Conservation (phyloP, 2,797 vertebrate species). For the Oophaga sylvatica region DNA sequence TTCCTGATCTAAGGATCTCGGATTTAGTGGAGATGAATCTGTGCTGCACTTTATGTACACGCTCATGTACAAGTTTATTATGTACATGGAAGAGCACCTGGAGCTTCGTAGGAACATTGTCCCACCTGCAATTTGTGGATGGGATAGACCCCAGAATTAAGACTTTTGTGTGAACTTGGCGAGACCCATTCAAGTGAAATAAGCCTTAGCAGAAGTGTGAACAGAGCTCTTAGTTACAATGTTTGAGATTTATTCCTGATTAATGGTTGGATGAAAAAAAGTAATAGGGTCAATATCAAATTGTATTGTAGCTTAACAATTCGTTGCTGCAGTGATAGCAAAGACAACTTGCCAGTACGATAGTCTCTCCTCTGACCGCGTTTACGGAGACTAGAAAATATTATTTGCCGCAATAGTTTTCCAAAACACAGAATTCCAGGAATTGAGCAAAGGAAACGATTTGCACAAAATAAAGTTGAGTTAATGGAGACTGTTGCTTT, state of each 20-base stretch:
- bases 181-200: neutral
- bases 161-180: neutral
- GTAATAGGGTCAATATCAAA: neutral
- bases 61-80: no score
- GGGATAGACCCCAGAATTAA: no score
- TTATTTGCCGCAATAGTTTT: constrained; percentile 40
- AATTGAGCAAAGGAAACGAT: constrained; percentile 56
- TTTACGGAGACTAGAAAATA: constrained; percentile 17
- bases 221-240: neutral
- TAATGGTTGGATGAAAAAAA: neutral
- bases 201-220: neutral
- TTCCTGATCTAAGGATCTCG: no score
- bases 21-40: no score
- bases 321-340: no score
- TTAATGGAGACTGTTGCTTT: constrained; percentile 41
- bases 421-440: constrained; percentile 53
- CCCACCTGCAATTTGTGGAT: no score
- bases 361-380: neutral
- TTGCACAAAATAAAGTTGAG: constrained; percentile 55
- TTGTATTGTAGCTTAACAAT: neutral
- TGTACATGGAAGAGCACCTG: no score
- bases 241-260: neutral
- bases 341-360: neutral
- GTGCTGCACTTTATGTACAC: no score
- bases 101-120: no score